These are phyloP conservation scores for Cotesia glomerata DNA, from an alignment of 1,140 invertebrate species.

Conservation along the genomic window DNA sequence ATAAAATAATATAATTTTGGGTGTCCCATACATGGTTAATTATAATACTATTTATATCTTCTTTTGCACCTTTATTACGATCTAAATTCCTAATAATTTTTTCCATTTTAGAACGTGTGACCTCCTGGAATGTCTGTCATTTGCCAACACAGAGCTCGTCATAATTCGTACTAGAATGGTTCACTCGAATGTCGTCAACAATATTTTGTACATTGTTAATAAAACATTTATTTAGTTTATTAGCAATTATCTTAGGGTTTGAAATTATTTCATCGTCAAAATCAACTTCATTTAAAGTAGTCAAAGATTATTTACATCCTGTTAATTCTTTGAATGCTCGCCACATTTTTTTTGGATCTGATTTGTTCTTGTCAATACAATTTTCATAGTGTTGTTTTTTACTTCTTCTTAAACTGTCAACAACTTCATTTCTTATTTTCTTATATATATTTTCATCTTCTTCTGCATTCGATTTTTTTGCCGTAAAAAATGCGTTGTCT, in stretches of 20 bases:
- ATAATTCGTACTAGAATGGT: not conserved
- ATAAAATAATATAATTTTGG: not conserved
- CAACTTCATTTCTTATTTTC: constrained; percentile 4
- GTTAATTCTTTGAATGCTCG: not conserved
- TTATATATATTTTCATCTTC: not conserved
- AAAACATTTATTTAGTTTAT: not conserved
- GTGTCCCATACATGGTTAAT: not conserved
- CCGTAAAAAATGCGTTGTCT: not conserved
- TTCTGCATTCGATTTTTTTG: not conserved
- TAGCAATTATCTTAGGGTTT: not conserved
- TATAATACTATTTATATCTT: not conserved
- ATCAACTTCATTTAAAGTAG: not conserved
- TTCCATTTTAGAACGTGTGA: not conserved
- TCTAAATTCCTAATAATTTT: not conserved
- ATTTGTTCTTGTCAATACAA: not conserved
- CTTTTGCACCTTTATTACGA: not conserved
- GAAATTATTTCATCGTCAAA: not conserved
- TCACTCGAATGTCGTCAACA: not conserved
- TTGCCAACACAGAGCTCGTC: not conserved
- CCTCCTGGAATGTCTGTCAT: not conserved
- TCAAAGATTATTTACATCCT: not conserved
- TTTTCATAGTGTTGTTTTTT: not conserved
- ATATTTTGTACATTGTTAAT: not conserved
- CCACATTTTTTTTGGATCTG: not conserved
- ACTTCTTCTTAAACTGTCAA: not conserved